These are phyloP conservation scores for Hippocampus barbouri DNA, from an alignment of 2,113 vertebrate species.

Conservation along the genomic window DNA sequence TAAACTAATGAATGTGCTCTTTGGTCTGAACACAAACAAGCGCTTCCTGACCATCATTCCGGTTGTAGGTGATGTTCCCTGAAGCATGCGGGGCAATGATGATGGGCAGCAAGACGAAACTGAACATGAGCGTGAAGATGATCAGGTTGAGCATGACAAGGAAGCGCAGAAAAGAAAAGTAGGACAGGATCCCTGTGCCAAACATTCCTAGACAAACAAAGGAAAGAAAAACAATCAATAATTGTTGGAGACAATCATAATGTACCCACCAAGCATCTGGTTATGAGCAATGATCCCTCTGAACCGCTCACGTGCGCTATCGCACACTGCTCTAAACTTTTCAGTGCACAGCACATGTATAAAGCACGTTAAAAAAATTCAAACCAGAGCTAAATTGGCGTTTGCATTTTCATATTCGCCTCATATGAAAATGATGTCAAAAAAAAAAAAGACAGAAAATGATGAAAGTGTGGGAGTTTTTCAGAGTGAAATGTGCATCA, in stretches of 20 bases:
- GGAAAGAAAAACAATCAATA: not conserved
- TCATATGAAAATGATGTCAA: too few relatives aligned
- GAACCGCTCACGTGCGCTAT: too few relatives aligned
- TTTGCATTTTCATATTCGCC: too few relatives aligned
- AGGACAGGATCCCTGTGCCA: slow-evolving; percentile 90
- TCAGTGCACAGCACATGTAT: too few relatives aligned
- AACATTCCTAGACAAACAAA: slow-evolving; percentile 80
- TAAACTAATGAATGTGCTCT: not conserved
- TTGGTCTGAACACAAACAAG: not conserved
- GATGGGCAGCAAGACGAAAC: slow-evolving; percentile 81
- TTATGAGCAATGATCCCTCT: too few relatives aligned
- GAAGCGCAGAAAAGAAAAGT: slow-evolving; percentile 94
- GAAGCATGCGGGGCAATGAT: slow-evolving; percentile 66
- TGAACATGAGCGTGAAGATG: slow-evolving; percentile 88
- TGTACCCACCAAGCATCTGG: not conserved
- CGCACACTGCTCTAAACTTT: too few relatives aligned
- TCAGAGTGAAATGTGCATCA: too few relatives aligned
- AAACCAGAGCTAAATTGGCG: too few relatives aligned
- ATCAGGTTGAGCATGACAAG: slow-evolving; percentile 87
- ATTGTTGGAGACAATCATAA: not conserved
- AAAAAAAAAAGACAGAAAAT: too few relatives aligned
- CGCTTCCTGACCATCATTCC: slow-evolving; percentile 33
- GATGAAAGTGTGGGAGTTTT: too few relatives aligned
- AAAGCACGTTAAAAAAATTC: too few relatives aligned
- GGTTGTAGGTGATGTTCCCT: slow-evolving; percentile 72